These are phyloP conservation scores for Chaetodon auriga DNA, from an alignment of 2,113 vertebrate species.

Conservation along the genomic window DNA sequence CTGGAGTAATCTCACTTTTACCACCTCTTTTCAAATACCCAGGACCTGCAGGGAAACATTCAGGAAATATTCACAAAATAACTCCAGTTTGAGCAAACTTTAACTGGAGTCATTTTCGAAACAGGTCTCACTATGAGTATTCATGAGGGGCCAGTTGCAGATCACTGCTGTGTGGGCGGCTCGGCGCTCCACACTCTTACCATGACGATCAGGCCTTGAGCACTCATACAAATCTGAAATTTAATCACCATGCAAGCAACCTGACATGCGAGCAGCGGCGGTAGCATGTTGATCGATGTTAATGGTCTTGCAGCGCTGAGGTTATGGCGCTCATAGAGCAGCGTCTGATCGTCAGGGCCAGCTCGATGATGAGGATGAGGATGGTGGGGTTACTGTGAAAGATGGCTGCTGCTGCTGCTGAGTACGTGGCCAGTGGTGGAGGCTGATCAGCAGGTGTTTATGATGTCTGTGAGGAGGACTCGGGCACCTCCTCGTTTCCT, in stretches of 20 bases:
- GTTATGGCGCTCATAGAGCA: slow-evolving; percentile 17
- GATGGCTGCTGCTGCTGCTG: slow-evolving; percentile 16
- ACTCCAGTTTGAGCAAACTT: slow-evolving; percentile 30
- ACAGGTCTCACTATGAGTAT: slow-evolving; percentile 35
- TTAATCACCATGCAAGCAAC: slow-evolving; percentile 31
- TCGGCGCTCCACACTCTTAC: slow-evolving; percentile 11
- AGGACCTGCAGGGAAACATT: background rate
- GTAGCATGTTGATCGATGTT: slow-evolving; percentile 56
- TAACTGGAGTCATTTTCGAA: slow-evolving; percentile 37
- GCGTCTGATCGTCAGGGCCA: slow-evolving; percentile 29
- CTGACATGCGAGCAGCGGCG: slow-evolving; percentile 15
- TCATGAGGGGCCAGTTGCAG: slow-evolving; percentile 30
- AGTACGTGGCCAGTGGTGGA: background rate
- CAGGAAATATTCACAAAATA: slow-evolving; percentile 39
- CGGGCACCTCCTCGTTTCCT: slow-evolving; percentile 34
- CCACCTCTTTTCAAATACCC: slow-evolving; percentile 28
- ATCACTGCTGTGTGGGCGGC: slow-evolving; percentile 45
- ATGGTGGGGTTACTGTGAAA: slow-evolving; percentile 22
- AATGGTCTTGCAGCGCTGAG: slow-evolving; percentile 45
- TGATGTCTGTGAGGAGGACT: slow-evolving; percentile 27
- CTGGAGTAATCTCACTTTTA: slow-evolving; percentile 22
- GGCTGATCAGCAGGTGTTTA: slow-evolving; percentile 68
- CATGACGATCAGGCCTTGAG: slow-evolving; percentile 26
- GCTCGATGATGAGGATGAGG: background rate
- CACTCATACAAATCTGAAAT: slow-evolving; percentile 52